These are phyloP conservation scores for Tetheella fluctuosa DNA, from an alignment of 2,888 invertebrate species.

Conservation along the genomic window DNA sequence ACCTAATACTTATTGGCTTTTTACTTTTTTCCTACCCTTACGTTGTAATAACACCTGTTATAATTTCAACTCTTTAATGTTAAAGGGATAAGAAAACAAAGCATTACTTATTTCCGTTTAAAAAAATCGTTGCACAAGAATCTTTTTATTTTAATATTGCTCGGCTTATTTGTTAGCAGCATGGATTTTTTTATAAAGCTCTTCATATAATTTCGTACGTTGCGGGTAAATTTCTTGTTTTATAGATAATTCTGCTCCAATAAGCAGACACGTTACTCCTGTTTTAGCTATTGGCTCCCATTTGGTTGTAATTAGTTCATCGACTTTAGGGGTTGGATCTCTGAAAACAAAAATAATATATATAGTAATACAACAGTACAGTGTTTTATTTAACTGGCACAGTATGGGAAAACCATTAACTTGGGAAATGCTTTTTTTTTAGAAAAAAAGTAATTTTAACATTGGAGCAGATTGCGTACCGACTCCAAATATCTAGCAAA, in stretches of 20 bases:
- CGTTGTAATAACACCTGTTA: no score
- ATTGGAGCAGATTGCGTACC: neutral
- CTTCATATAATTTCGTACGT: conserved; percentile 61
- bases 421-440: no score
- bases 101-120: no score
- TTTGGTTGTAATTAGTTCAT: conserved; percentile 50
- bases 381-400: no score
- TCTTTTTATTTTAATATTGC: neutral
- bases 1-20: no score
- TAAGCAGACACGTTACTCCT: conserved; percentile 54
- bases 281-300: conserved; percentile 64
- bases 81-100: no score
- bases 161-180: conserved; percentile 8
- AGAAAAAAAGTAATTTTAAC: neutral
- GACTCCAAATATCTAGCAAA: neutral
- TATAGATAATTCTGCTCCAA: conserved; percentile 63
- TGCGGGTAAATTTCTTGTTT: conserved; percentile 58
- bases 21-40: no score
- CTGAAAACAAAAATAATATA: conserved; percentile 50
- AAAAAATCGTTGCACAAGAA: neutral
- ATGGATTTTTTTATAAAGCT: conserved; percentile 51
- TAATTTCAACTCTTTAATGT: no score
- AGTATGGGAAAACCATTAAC: no score
- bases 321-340: conserved; percentile 64
- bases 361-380: neutral